A percentile compares a stretch with the other conserved stretches of the same genome.
phyloP scores from a whole-genome alignment of 2,113 vertebrate species.

The Sakesphorus luctuosus region DNA sequence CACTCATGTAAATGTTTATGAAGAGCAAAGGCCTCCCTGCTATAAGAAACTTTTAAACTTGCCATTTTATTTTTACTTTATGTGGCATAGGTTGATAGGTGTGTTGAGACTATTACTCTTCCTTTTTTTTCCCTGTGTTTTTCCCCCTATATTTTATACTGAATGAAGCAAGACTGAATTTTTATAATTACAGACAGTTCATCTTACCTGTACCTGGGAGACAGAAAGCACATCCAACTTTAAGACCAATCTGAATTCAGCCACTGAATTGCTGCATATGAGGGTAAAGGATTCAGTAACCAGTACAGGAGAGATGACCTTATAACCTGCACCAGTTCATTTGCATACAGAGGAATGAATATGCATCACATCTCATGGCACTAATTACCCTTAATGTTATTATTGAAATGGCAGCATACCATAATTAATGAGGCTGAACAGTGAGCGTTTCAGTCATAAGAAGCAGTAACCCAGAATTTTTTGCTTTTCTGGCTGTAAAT shows the following conservation, averaged over 20 bases:
- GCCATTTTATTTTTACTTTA: not conserved
- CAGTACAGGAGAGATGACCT: not conserved
- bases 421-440: not conserved
- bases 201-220: not conserved
- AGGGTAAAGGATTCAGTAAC: not conserved
- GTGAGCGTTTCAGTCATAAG: not conserved
- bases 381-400: not conserved
- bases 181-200: not conserved
- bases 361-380: not conserved
- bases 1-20: not conserved
- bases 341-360: not conserved
- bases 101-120: not conserved
- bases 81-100: not conserved
- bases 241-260: not conserved
- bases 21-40: not conserved
- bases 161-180: not conserved
- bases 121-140: accelerated
- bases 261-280: not conserved
- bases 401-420: not conserved
- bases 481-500: not conserved
- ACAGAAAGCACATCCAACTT: not conserved
- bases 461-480: not conserved
- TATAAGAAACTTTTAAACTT: not conserved
- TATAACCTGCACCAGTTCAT: not conserved
- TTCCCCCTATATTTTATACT: not conserved